Evolutionary conservation across 2,888 invertebrate species (phyloP).

Genomic region (Diloba caeruleocephala): DNA sequence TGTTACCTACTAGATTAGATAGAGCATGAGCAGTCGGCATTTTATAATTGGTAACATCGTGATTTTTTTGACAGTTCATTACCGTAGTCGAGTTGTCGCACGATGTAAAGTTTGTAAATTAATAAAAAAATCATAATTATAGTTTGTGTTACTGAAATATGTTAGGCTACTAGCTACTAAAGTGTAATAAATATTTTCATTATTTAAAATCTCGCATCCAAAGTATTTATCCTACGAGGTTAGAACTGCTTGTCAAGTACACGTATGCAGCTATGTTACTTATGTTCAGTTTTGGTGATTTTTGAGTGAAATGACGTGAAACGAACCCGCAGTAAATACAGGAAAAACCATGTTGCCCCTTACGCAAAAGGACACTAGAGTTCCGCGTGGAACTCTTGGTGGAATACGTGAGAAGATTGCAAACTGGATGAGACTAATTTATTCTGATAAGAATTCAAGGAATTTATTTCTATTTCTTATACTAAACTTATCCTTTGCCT

Average conservation of each 20-base stretch:
- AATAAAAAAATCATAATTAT: slow-evolving; percentile 40
- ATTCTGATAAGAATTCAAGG: slow-evolving; percentile 97
- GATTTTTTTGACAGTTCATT: slow-evolving; percentile 49
- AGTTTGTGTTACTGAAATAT: slow-evolving; percentile 46
- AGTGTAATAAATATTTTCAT: slow-evolving; percentile 16
- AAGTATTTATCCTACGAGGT: slow-evolving; percentile 68
- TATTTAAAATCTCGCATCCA: slow-evolving; percentile 18
- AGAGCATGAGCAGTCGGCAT: no score
- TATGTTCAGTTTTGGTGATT: slow-evolving; percentile 69
- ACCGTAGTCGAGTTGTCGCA: slow-evolving; percentile 51
- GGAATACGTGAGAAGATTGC: slow-evolving; percentile 92
- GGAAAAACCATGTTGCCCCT: slow-evolving; percentile 92
- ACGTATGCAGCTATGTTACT: slow-evolving; percentile 84
- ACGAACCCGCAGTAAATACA: slow-evolving; percentile 67
- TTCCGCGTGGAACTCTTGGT: slow-evolving; percentile 88
- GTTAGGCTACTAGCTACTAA: slow-evolving; percentile 19
- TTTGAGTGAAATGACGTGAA: slow-evolving; percentile 72
- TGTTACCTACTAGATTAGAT: no score
- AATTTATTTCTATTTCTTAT: slow-evolving; percentile 97
- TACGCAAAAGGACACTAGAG: slow-evolving; percentile 91
- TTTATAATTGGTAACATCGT: slow-evolving; percentile 45
- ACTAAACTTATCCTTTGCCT: slow-evolving; percentile 98
- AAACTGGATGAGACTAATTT: slow-evolving; percentile 95
- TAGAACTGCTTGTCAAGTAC: slow-evolving; percentile 82
- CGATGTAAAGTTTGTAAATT: slow-evolving; percentile 50